Percentiles rank a stretch among this genome's conserved stretches.
These are phyloP conservation scores for Aselliscus stoliczkanus DNA, from an alignment of 2,797 vertebrate genomes.

Conservation along the genomic window DNA sequence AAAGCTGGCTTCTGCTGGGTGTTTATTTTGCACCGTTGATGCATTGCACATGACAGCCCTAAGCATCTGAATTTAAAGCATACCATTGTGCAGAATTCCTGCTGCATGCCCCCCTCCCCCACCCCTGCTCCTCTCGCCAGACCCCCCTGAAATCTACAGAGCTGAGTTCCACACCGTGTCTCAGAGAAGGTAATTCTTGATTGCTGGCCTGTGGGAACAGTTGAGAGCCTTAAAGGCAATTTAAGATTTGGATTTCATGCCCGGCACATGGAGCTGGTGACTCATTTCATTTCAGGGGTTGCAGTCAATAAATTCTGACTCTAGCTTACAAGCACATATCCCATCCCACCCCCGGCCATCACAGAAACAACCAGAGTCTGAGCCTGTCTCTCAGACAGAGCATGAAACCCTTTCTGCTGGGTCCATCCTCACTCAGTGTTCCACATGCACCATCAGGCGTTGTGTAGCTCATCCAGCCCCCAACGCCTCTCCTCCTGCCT, in stretches of 20 bases:
- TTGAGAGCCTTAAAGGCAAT: neutral
- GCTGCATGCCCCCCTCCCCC: no score
- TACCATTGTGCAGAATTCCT: neutral
- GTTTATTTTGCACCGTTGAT: conserved; percentile 51
- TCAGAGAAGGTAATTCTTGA: conserved; percentile 20
- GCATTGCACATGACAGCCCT: neutral
- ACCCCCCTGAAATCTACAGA: neutral
- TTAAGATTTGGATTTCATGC: conserved; percentile 42
- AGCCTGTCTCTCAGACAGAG: neutral
- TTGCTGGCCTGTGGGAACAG: neutral
- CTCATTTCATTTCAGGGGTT: conserved; percentile 44
- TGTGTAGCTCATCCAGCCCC: neutral
- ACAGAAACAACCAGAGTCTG: neutral
- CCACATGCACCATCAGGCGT: neutral
- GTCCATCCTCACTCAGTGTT: neutral
- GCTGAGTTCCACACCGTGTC: neutral
- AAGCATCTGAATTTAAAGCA: conserved; percentile 45
- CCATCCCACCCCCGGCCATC: neutral
- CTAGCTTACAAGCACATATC: neutral
- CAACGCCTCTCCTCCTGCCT: neutral
- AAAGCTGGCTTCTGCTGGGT: neutral
- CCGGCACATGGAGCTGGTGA: neutral
- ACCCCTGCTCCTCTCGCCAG: neutral
- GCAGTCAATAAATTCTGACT: conserved; percentile 39
- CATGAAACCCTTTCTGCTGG: neutral